Base-by-base conservation (phyloP, 2,888 invertebrate species). In the Leptinotarsa rubiginosa region DNA sequence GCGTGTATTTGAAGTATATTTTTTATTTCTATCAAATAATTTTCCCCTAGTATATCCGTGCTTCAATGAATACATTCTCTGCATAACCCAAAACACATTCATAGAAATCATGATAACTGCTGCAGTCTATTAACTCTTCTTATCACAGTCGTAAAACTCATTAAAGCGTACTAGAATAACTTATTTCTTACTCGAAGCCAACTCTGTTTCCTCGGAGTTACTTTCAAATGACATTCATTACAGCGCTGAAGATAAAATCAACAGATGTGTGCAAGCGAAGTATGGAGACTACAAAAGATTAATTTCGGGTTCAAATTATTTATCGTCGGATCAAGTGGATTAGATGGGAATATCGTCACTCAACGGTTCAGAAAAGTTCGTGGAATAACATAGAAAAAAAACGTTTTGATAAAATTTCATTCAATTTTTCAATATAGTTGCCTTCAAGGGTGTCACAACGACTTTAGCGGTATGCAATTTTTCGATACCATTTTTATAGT, bases 251-350 rank as follows among this genome's bases (percentile, higher is more conserved):
- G 56, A 56, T 25, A 56, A 56, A 56, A 56, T 56, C 22, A 56
- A 56, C 56, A 56, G 56, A 56, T 56, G 56, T 20, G 18, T 56
- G 13, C 18, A 20, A 54, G 5, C 54, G 54, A 5, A 56, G 22
- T 56, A 52, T 16, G 20, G 22, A 56, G 56, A 20, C 56, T 18
- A 20, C 56, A 20, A 56, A 18, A 56, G 56, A 56, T 56, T 56
- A 56, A 56, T 56, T 56, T 56, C 20, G 22, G 56, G 56, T 13
- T 56, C 56, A 56, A 25, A 56, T 56, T 56, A 56, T 18, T 56
- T 15, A 56, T 56, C 56, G 13, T 56, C 4, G 56, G 56, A 56
- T 56, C 56, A 22, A 13, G 20, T 22, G 56, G 56, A 56, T 22
- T 22, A 15, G 22, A 20, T 56, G 56, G 4, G 7, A 18, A 52